These are phyloP conservation scores for Channallabes apus DNA, from an alignment of 2,797 vertebrate species.

Conservation along the genomic window DNA sequence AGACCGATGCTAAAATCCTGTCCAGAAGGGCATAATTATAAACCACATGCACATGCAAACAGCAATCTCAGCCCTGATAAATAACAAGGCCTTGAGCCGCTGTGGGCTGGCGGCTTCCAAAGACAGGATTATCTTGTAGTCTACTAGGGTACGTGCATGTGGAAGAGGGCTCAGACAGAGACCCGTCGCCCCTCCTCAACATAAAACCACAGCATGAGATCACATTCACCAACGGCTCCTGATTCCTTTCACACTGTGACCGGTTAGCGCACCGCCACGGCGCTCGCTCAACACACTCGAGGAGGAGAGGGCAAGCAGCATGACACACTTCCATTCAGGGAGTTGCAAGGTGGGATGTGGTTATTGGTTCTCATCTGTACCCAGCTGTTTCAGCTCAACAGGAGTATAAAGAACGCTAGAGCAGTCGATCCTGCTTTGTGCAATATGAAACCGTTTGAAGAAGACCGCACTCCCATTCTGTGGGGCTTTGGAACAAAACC, in stretches of 20 bases:
- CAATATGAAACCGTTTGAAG: slow-evolving; percentile 32
- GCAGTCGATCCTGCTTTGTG: slow-evolving; percentile 23
- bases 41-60: slow-evolving; percentile 33
- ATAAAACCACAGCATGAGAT: slow-evolving; percentile 63
- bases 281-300: slow-evolving; percentile 47
- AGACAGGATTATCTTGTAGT: slow-evolving; percentile 42
- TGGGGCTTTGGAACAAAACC: slow-evolving; percentile 25
- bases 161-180: slow-evolving; percentile 42
- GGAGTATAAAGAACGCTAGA: slow-evolving; percentile 5
- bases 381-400: slow-evolving; percentile 42
- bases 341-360: slow-evolving; percentile 11
- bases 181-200: slow-evolving; percentile 52
- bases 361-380: slow-evolving; percentile 28
- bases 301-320: slow-evolving; percentile 8
- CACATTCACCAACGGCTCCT: slow-evolving; percentile 64
- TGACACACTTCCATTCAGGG: slow-evolving; percentile 13
- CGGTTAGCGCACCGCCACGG: slow-evolving; percentile 54
- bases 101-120: slow-evolving; percentile 34
- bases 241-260: slow-evolving; percentile 57
- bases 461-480: slow-evolving; percentile 2
- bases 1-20: slow-evolving; percentile 16
- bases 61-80: slow-evolving; percentile 44
- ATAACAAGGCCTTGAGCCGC: slow-evolving; percentile 45
- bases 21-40: slow-evolving; percentile 43
- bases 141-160: slow-evolving; percentile 9